A percentile compares a stretch with the other conserved stretches of the same genome.
phyloP scores from a whole-genome alignment of 2,797 vertebrate species.

The Trichosurus vulpecula region DNA sequence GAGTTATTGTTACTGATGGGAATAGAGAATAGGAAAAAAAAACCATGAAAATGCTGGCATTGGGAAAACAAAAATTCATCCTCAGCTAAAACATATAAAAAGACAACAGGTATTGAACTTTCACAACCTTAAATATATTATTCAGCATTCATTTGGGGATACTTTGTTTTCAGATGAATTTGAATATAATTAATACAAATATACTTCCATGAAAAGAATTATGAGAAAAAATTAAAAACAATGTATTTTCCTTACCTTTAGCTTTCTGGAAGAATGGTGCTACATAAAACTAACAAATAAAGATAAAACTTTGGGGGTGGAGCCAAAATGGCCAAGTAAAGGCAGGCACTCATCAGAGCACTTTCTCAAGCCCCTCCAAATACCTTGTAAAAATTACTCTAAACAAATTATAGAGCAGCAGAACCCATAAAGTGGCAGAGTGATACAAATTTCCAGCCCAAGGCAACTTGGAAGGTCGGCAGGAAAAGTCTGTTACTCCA shows the following conservation, averaged over 20 bases:
- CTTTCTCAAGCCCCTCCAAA: too few species aligned
- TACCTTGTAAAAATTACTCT: too few species aligned
- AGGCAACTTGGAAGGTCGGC: too few species aligned
- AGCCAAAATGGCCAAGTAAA: too few species aligned
- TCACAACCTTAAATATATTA: neutral
- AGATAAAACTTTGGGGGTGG: too few species aligned
- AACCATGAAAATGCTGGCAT: neutral
- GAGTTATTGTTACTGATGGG: neutral
- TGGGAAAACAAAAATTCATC: neutral
- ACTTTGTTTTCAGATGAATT: neutral
- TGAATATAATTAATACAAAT: neutral
- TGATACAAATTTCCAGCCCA: too few species aligned
- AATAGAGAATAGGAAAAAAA: neutral
- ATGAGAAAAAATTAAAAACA: neutral
- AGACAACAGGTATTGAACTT: neutral
- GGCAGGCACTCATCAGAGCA: too few species aligned
- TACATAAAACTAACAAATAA: neutral
- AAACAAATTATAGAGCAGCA: too few species aligned
- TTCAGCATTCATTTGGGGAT: neutral
- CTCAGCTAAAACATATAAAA: neutral
- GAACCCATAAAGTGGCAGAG: too few species aligned
- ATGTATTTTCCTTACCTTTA: neutral
- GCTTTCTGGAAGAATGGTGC: neutral
- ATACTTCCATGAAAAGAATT: neutral
- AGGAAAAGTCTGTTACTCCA: too few species aligned